Evolutionary conservation across 2,113 vertebrate species (phyloP), one percentile per base, ranked within the genome.

Genomic region (Polypterus bichir): DNA sequence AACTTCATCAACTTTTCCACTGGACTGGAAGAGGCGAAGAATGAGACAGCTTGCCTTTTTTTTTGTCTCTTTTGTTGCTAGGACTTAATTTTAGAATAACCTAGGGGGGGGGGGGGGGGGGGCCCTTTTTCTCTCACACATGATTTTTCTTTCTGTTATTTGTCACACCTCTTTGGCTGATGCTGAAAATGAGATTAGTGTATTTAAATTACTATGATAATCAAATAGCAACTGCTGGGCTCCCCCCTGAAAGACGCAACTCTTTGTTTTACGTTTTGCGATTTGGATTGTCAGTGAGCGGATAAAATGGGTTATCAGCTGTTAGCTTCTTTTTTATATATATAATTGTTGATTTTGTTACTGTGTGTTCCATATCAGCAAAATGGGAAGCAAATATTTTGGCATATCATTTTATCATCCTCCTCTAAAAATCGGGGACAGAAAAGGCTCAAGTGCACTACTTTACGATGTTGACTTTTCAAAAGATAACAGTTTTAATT

Each of bases 161-260:
- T 83, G 80, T 81, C 81, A 78, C 79, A 83, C 75, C 85, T 73
- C 79, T 84, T 85, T 81, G 82, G 84, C 89, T 88, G 80, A 88
- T 81, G 91, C 92, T 89, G 90, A 92, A 97, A 97, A 98, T 93
- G 88, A 97, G 94, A 97, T 98, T 98, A 97, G 92, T 96, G 91
- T 93, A 98, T 98, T 98, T 94, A 98, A 97, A 98, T 98, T 87
- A 92, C 91, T 97, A 96, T 95, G 91, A 88, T 96, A 97, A 97
- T 97, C 88, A 89, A 78, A 86, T 89, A 78, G 77, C 86, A 86
- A 82, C 82, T 79, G 78, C 74, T 70, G 27, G 27, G 1, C 68
- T 76, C 75, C 81, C 71, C 27, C 73, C 77, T 69, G 75, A 74
- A 73, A 76, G 69, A 81, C 75, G 72, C 68, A 68, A 82, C 71